Evolutionary conservation across 2,113 vertebrate genomes (phyloP), one percentile per base, ranked within the genome.

Genomic region (Strix uralensis): DNA sequence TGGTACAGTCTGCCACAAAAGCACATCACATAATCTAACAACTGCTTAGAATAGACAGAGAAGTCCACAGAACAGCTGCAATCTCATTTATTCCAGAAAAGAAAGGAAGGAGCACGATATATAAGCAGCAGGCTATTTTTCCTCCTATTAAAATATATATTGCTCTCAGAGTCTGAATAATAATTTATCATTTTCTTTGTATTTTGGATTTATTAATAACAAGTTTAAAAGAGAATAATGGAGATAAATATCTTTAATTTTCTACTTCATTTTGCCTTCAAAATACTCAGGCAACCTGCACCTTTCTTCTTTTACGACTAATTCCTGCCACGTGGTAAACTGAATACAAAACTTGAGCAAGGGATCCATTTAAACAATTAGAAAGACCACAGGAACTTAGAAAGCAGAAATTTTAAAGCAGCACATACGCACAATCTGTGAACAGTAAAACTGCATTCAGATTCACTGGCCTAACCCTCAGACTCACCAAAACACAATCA

Each of bases 231-330:
- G 57, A 73, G 51, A 98, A 96, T 78, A 98, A 97, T 85, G 46
- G 81, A 98, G 97, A 98, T 97, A 97, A 97, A 95, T 96, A 98
- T 97, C 90, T 97, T 97, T 97, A 96, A 97, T 98, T 98, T 97
- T 97, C 94, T 90, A 91, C 78, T 86, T 97, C 69, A 90, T 97
- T 97, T 96, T 97, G 75, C 73, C 80, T 95, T 96, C 79, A 89
- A 52, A 96, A 91, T 96, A 96, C 57, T 81, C 34, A 75, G 52
- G 66, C 47, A 87, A 94, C 51, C 40, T 84, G 27, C 6, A 81
- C 46, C 70, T 92, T 95, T 90, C 80, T 96, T 97, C 75, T 92
- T 81, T 97, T 95, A 65, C 81, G 82, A 42, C 36, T 95, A 81
- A 86, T 70, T 97, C 83, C 36, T 77, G 21, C 70, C 80, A 94